Percentiles rank a stretch among this genome's conserved stretches.
Conservation (phyloP, 2,797 vertebrate genomes). For the Enoplosus armatus region DNA sequence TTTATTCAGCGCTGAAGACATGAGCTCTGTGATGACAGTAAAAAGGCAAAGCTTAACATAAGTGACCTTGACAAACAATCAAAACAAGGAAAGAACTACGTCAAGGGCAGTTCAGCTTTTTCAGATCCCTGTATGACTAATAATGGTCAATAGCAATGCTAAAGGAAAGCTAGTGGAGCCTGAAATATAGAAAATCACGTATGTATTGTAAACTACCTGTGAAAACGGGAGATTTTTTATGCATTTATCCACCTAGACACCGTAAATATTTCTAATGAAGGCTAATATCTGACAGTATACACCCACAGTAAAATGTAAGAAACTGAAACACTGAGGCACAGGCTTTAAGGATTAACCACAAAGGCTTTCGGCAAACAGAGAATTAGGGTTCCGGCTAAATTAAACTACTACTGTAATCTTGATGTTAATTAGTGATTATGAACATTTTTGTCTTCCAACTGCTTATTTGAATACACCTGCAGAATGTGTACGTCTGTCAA, state of each 20-base stretch:
- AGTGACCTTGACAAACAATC: conserved; percentile 52
- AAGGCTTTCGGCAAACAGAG: conserved; percentile 31
- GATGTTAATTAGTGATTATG: conserved; percentile 26
- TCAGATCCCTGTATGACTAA: conserved; percentile 13
- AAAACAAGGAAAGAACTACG: conserved; percentile 27
- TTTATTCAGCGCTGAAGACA: conserved; percentile 38
- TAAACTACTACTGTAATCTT: conserved; percentile 42
- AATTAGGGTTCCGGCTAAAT: conserved; percentile 25
- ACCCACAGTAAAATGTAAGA: conserved; percentile 1
- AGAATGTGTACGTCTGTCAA: not conserved
- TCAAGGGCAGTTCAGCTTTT: conserved; percentile 10
- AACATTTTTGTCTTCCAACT: conserved; percentile 1
- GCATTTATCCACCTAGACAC: not conserved
- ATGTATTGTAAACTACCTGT: not conserved
- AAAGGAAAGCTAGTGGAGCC: not conserved
- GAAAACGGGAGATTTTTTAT: not conserved
- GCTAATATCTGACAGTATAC: not conserved
- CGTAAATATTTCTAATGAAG: conserved; percentile 20
- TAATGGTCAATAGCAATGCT: not conserved
- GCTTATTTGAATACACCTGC: conserved; percentile 5
- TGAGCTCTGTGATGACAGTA: conserved; percentile 38
- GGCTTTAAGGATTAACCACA: conserved; percentile 32
- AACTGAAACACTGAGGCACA: conserved; percentile 3
- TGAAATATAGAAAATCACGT: conserved; percentile 17
- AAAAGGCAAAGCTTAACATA: conserved; percentile 30